Conservation (phyloP, 2,888 invertebrate genomes). For the Anarsia innoxiella region DNA sequence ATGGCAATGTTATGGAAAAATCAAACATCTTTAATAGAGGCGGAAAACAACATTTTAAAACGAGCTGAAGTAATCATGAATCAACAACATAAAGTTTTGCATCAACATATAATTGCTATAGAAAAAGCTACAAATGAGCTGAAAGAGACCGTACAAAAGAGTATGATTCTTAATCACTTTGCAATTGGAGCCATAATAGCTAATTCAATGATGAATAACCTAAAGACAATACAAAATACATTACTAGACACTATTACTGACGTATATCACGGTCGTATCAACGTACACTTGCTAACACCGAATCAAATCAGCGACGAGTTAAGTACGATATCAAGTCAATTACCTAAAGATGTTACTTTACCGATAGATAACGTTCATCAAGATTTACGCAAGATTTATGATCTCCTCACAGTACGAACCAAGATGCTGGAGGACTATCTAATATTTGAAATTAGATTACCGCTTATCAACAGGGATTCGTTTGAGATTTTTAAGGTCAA, state of each 20-base stretch:
- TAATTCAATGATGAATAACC: neutral
- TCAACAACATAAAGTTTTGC: conserved; percentile 15
- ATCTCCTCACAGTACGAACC: conserved; percentile 12
- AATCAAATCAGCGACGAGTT: conserved; percentile 2
- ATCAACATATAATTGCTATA: conserved; percentile 11
- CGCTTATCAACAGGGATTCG: conserved; percentile 16
- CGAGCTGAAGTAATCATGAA: conserved; percentile 14
- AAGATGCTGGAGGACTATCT: conserved; percentile 16
- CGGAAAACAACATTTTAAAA: conserved; percentile 17
- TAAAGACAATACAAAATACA: conserved; percentile 7
- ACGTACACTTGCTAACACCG: conserved; percentile 8
- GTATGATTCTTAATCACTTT: conserved; percentile 7
- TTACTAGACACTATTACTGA: conserved; percentile 11
- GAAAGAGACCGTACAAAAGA: neutral
- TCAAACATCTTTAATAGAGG: conserved; percentile 20
- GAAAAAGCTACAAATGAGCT: conserved; percentile 8
- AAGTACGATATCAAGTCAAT: neutral
- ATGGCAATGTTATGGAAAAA: conserved; percentile 16
- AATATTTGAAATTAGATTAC: conserved; percentile 20
- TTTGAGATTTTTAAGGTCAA: conserved; percentile 13
- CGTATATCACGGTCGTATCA: conserved; percentile 8
- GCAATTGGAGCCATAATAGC: conserved; percentile 2
- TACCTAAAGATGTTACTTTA: neutral
- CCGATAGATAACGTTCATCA: neutral
- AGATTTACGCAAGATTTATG: conserved; percentile 1